Percentiles rank a stretch among this genome's conserved stretches.
These are phyloP conservation scores for Porites cylindrica DNA, from an alignment of 92 coral and sea anemone species.

Conservation along the genomic window DNA sequence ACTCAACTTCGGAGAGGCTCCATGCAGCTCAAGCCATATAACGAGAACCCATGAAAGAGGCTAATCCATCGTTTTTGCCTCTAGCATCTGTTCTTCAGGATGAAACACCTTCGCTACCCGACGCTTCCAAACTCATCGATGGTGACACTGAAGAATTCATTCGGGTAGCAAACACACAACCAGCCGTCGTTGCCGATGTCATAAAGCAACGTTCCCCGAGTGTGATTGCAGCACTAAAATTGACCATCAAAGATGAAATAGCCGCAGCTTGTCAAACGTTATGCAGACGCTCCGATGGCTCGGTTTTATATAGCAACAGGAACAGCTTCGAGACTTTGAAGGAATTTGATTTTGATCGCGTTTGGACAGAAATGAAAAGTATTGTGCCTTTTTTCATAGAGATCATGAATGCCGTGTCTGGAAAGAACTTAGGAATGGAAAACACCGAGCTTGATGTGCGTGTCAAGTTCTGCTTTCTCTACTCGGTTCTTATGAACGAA, in stretches of 20 bases:
- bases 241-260: constrained; percentile 20
- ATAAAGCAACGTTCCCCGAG: constrained; percentile 36
- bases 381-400: constrained; percentile 39
- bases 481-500: too few relatives aligned
- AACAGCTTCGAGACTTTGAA: constrained; percentile 50
- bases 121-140: too few relatives aligned
- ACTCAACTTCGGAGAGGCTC: neutral
- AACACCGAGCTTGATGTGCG: too few relatives aligned
- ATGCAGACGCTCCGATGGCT: constrained; percentile 43
- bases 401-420: too few relatives aligned
- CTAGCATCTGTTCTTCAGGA: neutral
- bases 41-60: neutral
- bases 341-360: constrained; percentile 42
- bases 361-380: constrained; percentile 20
- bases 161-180: neutral
- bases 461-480: too few relatives aligned
- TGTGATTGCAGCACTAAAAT: constrained; percentile 33
- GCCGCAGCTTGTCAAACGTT: constrained; percentile 34
- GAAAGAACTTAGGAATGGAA: too few relatives aligned
- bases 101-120: neutral
- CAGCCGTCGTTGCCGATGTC: constrained; percentile 25
- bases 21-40: neutral
- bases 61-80: neutral
- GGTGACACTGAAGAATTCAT: neutral
- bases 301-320: constrained; percentile 28